Evolutionary conservation across 2,113 vertebrate species (phyloP), one percentile per base, ranked within the genome.

Genomic region (Natator depressus): DNA sequence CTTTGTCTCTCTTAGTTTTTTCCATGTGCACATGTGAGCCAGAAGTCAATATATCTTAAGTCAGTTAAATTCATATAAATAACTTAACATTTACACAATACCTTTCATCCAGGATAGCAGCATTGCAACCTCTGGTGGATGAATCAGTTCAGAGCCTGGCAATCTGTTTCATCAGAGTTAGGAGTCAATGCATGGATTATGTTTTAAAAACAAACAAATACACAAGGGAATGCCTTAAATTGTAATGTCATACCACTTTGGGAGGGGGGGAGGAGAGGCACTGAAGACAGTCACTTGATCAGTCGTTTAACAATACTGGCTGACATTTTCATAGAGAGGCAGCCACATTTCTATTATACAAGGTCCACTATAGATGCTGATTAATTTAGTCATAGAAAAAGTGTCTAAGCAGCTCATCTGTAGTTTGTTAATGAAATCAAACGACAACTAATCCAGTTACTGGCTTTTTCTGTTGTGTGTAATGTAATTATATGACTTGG

Each of bases 121-220:
- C 89, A 95, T 89, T 97, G 96, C 96, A 98, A 4, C 94, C 85
- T 96, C 96, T 98, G 95, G 94, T 97, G 94, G 94, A 92, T 96
- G 91, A 96, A 96, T 93, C 90, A 97, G 93, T 93, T 97, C 96
- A 88, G 84, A 96, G 97, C 89, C 85, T 84, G 24, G 14, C 72
- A 85, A 59, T 80, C 85, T 81, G 55, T 10, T 51, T 38, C 27
- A 80, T 72, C 19, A 49, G 27, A 88, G 76, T 78, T 84, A 80
- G 29, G 92, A 86, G 88, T 35, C 12, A 91, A 86, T 80, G 4
- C 2, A 53, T 50, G 9, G 4, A 38, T 72, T 89, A 82, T 35
- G 5, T 59, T 51, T 90, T 35, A 84, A 29, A 72, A 93, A 95
- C 94, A 93, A 88, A 95, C 94, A 89, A 82, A 8, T 80, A 47